Conservation (phyloP, 2,113 vertebrate genomes). For the Corythaeola cristata region DNA sequence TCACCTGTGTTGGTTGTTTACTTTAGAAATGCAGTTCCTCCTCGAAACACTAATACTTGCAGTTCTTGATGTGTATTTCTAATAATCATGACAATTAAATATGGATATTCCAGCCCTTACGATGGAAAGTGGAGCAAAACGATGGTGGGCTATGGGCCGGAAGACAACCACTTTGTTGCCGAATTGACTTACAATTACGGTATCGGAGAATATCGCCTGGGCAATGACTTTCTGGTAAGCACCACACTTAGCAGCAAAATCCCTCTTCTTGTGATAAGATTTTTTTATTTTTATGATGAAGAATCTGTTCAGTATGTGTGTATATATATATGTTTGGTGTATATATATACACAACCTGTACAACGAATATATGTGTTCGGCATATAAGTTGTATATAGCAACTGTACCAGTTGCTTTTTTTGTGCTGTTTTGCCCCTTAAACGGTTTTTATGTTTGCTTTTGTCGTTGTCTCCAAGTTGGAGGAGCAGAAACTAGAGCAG, state of each 20-base stretch:
- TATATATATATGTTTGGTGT: too few relatives aligned
- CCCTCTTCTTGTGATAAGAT: neutral
- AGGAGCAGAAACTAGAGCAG: neutral
- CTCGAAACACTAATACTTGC: neutral
- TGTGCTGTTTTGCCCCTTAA: neutral
- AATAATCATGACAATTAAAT: neutral
- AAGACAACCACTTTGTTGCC: conserved; percentile 92
- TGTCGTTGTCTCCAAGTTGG: neutral
- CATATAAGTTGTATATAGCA: neutral
- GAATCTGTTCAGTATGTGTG: neutral
- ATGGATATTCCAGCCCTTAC: conserved; percentile 82
- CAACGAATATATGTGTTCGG: too few relatives aligned
- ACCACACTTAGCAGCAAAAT: neutral
- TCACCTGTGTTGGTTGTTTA: neutral
- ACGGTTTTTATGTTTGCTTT: neutral
- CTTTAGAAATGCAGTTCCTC: neutral
- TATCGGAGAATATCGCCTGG: conserved; percentile 87
- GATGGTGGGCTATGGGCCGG: conserved; percentile 95
- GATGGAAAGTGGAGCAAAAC: conserved; percentile 99
- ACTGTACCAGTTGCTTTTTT: neutral
- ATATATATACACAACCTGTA: too few relatives aligned
- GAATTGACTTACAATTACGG: conserved; percentile 98
- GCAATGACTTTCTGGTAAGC: conserved; percentile 92
- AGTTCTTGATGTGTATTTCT: neutral
- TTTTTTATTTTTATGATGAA: neutral